Conservation (phyloP, 2,888 invertebrate species). For the Melinopterus prodromus region DNA sequence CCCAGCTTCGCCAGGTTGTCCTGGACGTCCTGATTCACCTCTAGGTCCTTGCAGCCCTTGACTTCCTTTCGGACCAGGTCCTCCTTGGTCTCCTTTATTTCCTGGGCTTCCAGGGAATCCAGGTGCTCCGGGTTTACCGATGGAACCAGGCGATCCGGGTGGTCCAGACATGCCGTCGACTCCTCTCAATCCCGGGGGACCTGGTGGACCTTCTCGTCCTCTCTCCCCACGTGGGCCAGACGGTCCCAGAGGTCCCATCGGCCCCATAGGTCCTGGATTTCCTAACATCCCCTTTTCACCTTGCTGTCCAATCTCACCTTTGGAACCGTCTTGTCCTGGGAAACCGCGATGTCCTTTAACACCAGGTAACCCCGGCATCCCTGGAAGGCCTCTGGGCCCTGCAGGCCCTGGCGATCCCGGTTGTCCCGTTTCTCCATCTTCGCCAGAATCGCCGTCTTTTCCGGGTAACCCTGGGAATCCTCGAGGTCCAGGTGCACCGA, state of each 20-base stretch:
- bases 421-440: conserved; percentile 83
- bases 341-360: conserved; percentile 85
- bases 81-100: conserved; percentile 81
- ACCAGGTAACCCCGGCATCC: conserved; percentile 83
- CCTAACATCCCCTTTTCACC: conserved; percentile 83
- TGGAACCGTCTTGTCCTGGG: conserved; percentile 79
- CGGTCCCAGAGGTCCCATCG: conserved; percentile 76
- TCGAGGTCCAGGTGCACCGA: conserved; percentile 66
- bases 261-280: conserved; percentile 73
- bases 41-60: conserved; percentile 83
- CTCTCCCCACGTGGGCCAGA: conserved; percentile 84
- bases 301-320: conserved; percentile 78
- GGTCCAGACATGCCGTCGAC: conserved; percentile 81
- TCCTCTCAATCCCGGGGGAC: conserved; percentile 79
- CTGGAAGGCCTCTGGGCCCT: conserved; percentile 76
- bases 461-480: conserved; percentile 77
- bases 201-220: conserved; percentile 84
- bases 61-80: conserved; percentile 79
- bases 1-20: conserved; percentile 79
- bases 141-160: conserved; percentile 80
- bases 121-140: conserved; percentile 84
- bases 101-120: conserved; percentile 87
- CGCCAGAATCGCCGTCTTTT: conserved; percentile 80
- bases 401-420: conserved; percentile 74
- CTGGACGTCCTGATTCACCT: conserved; percentile 81